Evolutionary conservation across 1,140 invertebrate species (phyloP).

Genomic region (Drosophila tsacasi): DNA sequence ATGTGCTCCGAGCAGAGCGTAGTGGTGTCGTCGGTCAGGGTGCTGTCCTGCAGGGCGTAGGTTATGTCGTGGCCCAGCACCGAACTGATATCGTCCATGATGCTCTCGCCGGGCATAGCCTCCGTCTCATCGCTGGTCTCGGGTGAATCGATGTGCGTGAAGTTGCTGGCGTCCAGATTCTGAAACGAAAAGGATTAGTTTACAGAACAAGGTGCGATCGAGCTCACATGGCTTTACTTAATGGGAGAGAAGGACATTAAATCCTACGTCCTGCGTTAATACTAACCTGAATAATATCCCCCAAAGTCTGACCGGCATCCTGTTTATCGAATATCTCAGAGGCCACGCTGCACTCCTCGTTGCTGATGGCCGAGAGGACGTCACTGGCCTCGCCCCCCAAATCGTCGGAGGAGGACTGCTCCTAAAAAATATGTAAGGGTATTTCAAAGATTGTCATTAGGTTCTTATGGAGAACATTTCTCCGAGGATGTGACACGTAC

Average conservation of each 20-base stretch:
- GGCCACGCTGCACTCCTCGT: slow-evolving; percentile 89
- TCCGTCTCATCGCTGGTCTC: slow-evolving; percentile 91
- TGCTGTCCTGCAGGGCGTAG: slow-evolving; percentile 88
- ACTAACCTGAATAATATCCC: slow-evolving; percentile 80
- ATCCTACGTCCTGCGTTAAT: neutral
- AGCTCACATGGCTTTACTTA: neutral
- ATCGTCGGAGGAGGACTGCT: slow-evolving; percentile 80
- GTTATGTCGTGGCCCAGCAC: slow-evolving; percentile 89
- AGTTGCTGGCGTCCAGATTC: slow-evolving; percentile 86
- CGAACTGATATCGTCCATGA: slow-evolving; percentile 91
- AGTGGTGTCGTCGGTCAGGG: slow-evolving; percentile 89
- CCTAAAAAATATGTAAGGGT: slow-evolving; percentile 40
- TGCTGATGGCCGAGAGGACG: slow-evolving; percentile 89
- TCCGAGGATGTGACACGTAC: slow-evolving; percentile 63
- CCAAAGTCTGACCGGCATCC: slow-evolving; percentile 61
- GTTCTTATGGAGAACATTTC: neutral
- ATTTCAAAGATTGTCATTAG: neutral
- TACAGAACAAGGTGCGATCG: neutral
- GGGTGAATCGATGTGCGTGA: slow-evolving; percentile 92
- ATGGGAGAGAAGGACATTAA: too few relatives aligned
- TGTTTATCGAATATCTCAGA: slow-evolving; percentile 88
- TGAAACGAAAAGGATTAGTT: slow-evolving; percentile 10
- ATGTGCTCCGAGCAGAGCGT: slow-evolving; percentile 87
- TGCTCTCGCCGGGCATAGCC: slow-evolving; percentile 90
- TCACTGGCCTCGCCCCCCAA: slow-evolving; percentile 84